Evolutionary conservation across 2,888 invertebrate genomes (phyloP).

Genomic region (Lycia hirtaria): DNA sequence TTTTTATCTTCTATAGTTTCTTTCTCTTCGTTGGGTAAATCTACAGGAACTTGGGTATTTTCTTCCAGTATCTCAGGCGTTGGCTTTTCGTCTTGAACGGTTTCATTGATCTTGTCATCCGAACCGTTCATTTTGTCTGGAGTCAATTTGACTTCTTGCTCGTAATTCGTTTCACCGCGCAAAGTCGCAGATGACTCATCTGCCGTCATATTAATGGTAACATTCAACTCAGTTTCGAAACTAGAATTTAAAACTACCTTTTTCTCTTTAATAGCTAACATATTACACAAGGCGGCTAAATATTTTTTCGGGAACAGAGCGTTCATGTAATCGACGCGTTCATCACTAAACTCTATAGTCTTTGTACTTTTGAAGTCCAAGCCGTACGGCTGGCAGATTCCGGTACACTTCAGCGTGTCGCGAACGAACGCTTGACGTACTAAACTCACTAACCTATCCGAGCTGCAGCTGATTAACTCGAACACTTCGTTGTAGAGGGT

Average conservation of each 20-base stretch:
- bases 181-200: conserved; percentile 67
- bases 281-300: conserved; percentile 92
- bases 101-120: conserved; percentile 68
- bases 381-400: conserved; percentile 86
- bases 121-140: conserved; percentile 66
- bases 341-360: conserved; percentile 77
- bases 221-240: conserved; percentile 81
- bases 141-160: conserved; percentile 67
- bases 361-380: conserved; percentile 87
- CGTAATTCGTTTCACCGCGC: conserved; percentile 66
- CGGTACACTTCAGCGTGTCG: conserved; percentile 86
- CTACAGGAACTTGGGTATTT: conserved; percentile 54
- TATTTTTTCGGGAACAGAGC: conserved; percentile 88
- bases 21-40: conserved; percentile 64
- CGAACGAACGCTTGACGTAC: conserved; percentile 86
- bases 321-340: conserved; percentile 85
- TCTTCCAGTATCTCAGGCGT: conserved; percentile 57
- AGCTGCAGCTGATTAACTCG: conserved; percentile 90
- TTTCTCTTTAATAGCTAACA: conserved; percentile 88
- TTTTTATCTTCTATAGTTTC: conserved; percentile 57
- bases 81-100: conserved; percentile 62
- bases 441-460: conserved; percentile 85
- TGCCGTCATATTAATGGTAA: conserved; percentile 75
- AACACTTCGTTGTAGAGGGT: conserved; percentile 89
- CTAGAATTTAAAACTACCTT: conserved; percentile 88